phyloP scores from a whole-genome alignment of 2,797 vertebrate genomes.

The Pogoniulus pusillus region DNA sequence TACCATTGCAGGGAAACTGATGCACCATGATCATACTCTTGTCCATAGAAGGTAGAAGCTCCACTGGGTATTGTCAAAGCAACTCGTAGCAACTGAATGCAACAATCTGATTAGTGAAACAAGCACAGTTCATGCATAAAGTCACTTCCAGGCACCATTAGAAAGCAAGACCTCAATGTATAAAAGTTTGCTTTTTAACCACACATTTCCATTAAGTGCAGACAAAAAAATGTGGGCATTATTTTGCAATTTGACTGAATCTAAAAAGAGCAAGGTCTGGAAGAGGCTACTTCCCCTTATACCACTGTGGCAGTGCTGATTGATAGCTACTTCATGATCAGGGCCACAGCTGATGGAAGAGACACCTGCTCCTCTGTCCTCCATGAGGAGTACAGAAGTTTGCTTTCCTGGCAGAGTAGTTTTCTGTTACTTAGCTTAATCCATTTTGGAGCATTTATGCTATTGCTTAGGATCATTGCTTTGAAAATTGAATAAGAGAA shows the following conservation, averaged over 20 bases:
- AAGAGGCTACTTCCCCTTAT: neutral
- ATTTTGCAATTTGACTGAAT: neutral
- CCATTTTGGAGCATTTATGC: neutral
- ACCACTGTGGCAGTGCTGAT: neutral
- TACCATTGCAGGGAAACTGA: neutral
- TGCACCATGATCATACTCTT: neutral
- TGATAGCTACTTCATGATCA: neutral
- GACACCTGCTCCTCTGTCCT: neutral
- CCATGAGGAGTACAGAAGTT: neutral
- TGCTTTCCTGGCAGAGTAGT: neutral
- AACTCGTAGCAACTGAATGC: constrained; percentile 32
- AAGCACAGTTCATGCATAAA: constrained; percentile 37
- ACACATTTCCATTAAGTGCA: neutral
- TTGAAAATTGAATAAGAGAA: neutral
- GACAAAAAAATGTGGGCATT: neutral
- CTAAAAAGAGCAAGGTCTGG: neutral
- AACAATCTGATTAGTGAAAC: constrained; percentile 60
- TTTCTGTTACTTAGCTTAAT: neutral
- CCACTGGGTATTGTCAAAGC: constrained; percentile 40
- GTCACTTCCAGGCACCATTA: constrained; percentile 22
- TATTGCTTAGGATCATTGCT: neutral
- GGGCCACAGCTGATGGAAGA: neutral
- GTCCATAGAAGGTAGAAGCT: constrained; percentile 19
- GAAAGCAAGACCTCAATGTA: neutral
- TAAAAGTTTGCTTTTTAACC: constrained; percentile 3